Evolutionary conservation across 2,113 vertebrate species (phyloP).

Genomic region (Danionella cerebrum): DNA sequence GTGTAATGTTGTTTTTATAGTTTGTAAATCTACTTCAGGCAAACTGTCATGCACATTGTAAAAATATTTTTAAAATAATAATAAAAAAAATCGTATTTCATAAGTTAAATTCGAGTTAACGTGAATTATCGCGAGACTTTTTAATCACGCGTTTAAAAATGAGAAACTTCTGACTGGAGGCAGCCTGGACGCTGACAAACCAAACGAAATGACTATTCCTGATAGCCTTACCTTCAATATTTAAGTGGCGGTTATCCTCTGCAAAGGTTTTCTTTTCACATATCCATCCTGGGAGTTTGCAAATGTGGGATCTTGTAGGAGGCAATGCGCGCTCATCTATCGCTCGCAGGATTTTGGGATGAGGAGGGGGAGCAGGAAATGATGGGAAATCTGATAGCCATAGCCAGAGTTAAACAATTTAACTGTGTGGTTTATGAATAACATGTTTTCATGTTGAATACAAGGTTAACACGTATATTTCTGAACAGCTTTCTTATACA

Average conservation of each 20-base stretch:
- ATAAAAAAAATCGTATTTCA: too few species aligned
- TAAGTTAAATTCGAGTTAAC: not conserved
- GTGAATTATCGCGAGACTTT: not conserved
- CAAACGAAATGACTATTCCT: too few species aligned
- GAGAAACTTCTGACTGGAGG: not conserved
- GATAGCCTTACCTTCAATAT: too few species aligned
- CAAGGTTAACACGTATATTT: too few species aligned
- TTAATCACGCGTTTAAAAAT: not conserved
- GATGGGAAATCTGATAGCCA: constrained; percentile 37
- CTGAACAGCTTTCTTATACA: too few species aligned
- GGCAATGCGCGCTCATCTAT: not conserved
- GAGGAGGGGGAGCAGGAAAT: constrained; percentile 26
- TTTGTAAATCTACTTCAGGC: too few species aligned
- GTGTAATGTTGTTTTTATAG: too few species aligned
- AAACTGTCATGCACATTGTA: too few species aligned
- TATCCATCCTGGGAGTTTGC: constrained; percentile 5
- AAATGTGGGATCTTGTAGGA: not conserved
- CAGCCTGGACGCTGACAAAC: too few species aligned
- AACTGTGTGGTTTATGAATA: not conserved
- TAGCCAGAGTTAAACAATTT: not conserved
- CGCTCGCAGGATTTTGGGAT: not conserved
- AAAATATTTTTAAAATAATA: too few species aligned
- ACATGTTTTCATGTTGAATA: not conserved
- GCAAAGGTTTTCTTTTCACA: not conserved
- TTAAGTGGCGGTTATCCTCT: not conserved